A percentile compares a stretch with the other conserved stretches of the same genome.
phyloP scores from a whole-genome alignment of 2,797 vertebrate species.

The Atherinosoma microstoma region DNA sequence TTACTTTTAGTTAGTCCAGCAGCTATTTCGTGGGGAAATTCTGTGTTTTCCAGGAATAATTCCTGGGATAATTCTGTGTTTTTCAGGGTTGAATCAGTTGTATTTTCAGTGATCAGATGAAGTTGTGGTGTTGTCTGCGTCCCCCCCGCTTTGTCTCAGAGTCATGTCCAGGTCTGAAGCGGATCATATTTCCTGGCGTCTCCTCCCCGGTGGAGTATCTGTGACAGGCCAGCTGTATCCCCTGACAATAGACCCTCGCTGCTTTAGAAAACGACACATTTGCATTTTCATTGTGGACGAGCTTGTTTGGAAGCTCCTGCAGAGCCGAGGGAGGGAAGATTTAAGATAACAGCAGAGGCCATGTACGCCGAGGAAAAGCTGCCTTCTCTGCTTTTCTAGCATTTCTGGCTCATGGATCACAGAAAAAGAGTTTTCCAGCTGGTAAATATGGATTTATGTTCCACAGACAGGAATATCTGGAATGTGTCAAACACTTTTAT shows the following conservation, averaged over 20 bases:
- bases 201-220: conserved; percentile 48
- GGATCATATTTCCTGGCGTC: conserved; percentile 45
- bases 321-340: neutral
- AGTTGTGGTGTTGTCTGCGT: no score
- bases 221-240: conserved; percentile 60
- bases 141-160: neutral
- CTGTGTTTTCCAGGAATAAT: no score
- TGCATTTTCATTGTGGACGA: conserved; percentile 67
- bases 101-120: no score
- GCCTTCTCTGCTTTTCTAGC: no score
- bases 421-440: no score
- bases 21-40: no score
- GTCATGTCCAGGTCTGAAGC: conserved; percentile 14
- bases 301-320: conserved; percentile 39
- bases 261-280: conserved; percentile 55
- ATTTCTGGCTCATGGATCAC: neutral
- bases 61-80: no score
- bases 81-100: no score
- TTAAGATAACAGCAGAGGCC: neutral
- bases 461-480: neutral
- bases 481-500: neutral
- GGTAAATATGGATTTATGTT: no score
- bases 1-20: no score
- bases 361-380: neutral
- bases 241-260: conserved; percentile 57